These are phyloP conservation scores for Oxycera nigricornis DNA, from an alignment of 2,888 invertebrate species.

Conservation along the genomic window DNA sequence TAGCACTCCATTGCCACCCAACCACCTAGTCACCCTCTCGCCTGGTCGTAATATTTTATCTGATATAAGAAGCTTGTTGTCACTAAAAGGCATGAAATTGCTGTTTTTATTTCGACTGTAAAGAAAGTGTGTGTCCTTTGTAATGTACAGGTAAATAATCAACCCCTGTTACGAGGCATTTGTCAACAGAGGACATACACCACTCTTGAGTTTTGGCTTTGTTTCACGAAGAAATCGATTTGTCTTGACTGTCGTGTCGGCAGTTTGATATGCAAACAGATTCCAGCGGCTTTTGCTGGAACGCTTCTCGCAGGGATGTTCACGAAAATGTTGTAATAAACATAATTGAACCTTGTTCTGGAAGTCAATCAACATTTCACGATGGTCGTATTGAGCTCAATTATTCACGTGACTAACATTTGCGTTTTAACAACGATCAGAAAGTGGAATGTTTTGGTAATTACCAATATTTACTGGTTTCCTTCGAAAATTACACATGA, in stretches of 20 bases:
- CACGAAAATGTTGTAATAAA: no score
- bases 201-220: not conserved
- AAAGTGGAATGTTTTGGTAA: no score
- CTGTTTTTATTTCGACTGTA: not conserved
- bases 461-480: no score
- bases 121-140: not conserved
- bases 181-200: not conserved
- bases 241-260: not conserved
- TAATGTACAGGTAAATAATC: not conserved
- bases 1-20: conserved; percentile 6
- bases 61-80: conserved; percentile 18
- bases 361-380: no score
- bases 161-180: not conserved
- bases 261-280: not conserved
- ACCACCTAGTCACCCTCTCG: not conserved
- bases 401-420: no score
- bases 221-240: not conserved
- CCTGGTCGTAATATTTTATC: conserved; percentile 4
- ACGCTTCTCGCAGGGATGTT: no score
- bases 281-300: no score
- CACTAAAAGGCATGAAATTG: conserved; percentile 22
- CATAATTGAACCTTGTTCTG: no score
- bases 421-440: no score
- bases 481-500: no score
- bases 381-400: no score